Base-by-base conservation (phyloP, 2,797 vertebrate species). In the Sandelia bainsii region DNA sequence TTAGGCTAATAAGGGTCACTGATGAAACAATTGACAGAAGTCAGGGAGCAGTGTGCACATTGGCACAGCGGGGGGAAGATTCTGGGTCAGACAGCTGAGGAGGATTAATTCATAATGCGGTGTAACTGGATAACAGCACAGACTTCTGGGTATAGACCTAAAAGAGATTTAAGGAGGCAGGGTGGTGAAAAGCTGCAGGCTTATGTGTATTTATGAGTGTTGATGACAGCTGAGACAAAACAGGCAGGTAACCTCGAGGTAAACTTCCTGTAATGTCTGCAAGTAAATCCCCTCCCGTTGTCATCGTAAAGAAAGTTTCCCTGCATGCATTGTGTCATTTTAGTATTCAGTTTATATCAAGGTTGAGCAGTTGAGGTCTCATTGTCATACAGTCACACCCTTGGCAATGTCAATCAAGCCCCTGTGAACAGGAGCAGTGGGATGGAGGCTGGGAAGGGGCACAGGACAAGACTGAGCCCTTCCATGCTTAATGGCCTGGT, bases 401-500 rank as follows among this genome's bases (percentile, higher is more conserved):
- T 32, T 64, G 68, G 67, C 84, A 61, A 71, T 86, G 88, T 83
- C 87, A 91, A 70, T 88, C 87, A 90, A 80, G 50, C 75, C 70
- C 56, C 52, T 58, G 69, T 77, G 79, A 86, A 61, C 19, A 39
- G 66, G 46, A 68, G 64, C 46, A 13, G 40, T 9, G 45, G 72
- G 64, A 64, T 46, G 14, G 37, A 50, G 58, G 71, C 60, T 23
- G 19, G 34, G 4, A 61, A 77, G 66, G 58, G 71, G 58, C 61
- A 77, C 40, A 44, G 80, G 63, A 80, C 65, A 66, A 34, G 79
- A 64, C 61, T 50, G 61, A 83, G 79, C 51, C 65, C 66, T 75
- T 75, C 62, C 53, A 75, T 69, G 57, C 66, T 81, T 88, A 89
- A 91, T 90, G 79, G 52, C 66, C 66, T 70, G 82, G 88, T 90